Evolutionary conservation across 2,797 vertebrate genomes (phyloP), one percentile per base, ranked within the genome.

Genomic region (Acanthurus tractus): DNA sequence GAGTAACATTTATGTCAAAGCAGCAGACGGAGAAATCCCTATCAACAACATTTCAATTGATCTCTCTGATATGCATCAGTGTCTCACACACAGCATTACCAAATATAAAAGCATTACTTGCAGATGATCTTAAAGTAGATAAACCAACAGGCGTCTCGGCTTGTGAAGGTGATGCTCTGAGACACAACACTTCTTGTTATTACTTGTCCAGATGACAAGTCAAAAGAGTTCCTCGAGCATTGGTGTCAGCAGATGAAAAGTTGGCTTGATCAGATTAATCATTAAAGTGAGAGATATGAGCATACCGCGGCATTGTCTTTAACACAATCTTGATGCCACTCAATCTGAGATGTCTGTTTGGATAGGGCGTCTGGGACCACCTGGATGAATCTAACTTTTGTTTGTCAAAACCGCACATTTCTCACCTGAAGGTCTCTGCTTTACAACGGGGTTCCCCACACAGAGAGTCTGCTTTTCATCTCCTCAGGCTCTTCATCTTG

Each of bases 191-290:
- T 80, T 93, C 94, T 89, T 95, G 95, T 94, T 89, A 70, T 90
- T 93, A 94, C 94, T 92, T 91, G 94, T 90, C 84, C 75, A 53
- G 69, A 76, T 84, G 90, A 88, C 90, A 78, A 85, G 77, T 92
- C 87, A 85, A 90, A 92, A 86, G 81, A 82, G 59, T 78, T 88
- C 83, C 68, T 13, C 65, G 74, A 91, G 78, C 84, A 70, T 64
- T 83, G 91, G 79, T 86, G 89, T 89, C 84, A 59, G 85, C 84
- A 90, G 92, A 95, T 95, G 90, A 94, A 95, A 89, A 92, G 93
- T 88, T 75, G 88, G 89, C 89, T 85, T 46, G 79, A 96, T 96
- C 94, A 95, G 94, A 95, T 96, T 91, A 94, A 95, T 94, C 94
- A 95, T 94, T 94, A 92, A 94, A 94, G 94, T n/a, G 23, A 70